Conservation (phyloP, 1,140 invertebrate species). For the Pogonognathellus flavescens region DNA sequence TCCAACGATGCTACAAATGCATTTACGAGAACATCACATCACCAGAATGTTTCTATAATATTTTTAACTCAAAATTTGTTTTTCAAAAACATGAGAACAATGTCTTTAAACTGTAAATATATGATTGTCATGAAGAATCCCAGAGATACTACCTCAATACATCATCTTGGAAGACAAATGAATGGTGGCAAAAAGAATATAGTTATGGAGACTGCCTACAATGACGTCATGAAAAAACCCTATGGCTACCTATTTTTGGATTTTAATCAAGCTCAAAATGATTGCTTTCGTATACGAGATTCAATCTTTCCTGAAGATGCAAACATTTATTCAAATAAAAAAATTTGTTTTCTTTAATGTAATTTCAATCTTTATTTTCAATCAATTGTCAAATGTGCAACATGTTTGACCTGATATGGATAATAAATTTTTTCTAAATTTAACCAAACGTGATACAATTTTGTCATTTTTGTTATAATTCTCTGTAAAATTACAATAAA, state of each 20-base stretch:
- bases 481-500: not conserved
- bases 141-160: too few species aligned
- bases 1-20: not conserved
- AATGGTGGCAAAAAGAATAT: constrained; percentile 54
- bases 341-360: too few species aligned
- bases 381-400: too few species aligned
- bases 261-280: constrained; percentile 43
- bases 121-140: too few species aligned
- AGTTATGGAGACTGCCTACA: constrained; percentile 16
- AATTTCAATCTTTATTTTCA: too few species aligned
- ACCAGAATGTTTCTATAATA: too few species aligned
- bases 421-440: too few species aligned
- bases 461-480: not conserved
- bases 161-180: constrained; percentile 54
- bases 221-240: constrained; percentile 35
- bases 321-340: constrained; percentile 54
- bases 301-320: constrained; percentile 55
- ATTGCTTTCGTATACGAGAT: constrained; percentile 42
- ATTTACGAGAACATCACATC: too few species aligned
- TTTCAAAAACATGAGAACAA: too few species aligned
- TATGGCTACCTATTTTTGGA: constrained; percentile 53
- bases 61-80: too few species aligned
- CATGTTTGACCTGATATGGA: too few species aligned
- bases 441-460: not conserved
- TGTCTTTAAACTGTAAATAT: too few species aligned